These are phyloP conservation scores for Trialeurodes vaporariorum DNA, from an alignment of 1,140 invertebrate genomes.

Conservation along the genomic window DNA sequence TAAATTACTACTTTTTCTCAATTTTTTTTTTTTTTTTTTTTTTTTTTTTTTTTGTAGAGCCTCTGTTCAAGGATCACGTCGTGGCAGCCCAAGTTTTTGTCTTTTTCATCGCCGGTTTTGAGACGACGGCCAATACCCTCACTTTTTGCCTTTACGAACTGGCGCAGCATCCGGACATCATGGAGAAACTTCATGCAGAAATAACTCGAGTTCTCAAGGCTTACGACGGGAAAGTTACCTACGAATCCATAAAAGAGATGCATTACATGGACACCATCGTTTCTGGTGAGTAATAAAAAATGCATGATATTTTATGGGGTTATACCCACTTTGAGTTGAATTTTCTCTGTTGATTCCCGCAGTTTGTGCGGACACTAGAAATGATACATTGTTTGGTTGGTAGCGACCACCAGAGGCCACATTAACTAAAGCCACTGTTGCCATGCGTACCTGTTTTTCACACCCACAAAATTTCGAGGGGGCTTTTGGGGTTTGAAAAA, in stretches of 20 bases:
- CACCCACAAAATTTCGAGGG: too few species aligned
- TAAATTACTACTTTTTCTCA: not conserved
- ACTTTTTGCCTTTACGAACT: conserved; percentile 43
- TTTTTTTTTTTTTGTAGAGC: too few species aligned
- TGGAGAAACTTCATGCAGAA: conserved; percentile 25
- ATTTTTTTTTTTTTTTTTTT: conserved; percentile 15
- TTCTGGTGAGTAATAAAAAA: conserved; percentile 23
- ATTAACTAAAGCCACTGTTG: too few species aligned
- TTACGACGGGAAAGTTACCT: conserved; percentile 26
- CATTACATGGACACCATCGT: conserved; percentile 33
- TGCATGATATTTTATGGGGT: too few species aligned
- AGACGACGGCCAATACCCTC: conserved; percentile 44
- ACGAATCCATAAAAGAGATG: conserved; percentile 31
- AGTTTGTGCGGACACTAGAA: too few species aligned
- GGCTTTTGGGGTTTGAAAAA: too few species aligned
- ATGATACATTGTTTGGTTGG: too few species aligned
- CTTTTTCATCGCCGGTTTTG: conserved; percentile 55
- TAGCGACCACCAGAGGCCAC: too few species aligned
- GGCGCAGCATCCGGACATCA: conserved; percentile 42
- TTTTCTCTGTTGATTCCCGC: too few species aligned
- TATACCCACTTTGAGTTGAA: too few species aligned
- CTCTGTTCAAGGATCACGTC: conserved; percentile 46
- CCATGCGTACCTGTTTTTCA: too few species aligned
- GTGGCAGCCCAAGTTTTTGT: conserved; percentile 49
- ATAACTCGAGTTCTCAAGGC: conserved; percentile 20